Conservation (phyloP, 2,797 vertebrate species). For the Notolabrus celidotus region DNA sequence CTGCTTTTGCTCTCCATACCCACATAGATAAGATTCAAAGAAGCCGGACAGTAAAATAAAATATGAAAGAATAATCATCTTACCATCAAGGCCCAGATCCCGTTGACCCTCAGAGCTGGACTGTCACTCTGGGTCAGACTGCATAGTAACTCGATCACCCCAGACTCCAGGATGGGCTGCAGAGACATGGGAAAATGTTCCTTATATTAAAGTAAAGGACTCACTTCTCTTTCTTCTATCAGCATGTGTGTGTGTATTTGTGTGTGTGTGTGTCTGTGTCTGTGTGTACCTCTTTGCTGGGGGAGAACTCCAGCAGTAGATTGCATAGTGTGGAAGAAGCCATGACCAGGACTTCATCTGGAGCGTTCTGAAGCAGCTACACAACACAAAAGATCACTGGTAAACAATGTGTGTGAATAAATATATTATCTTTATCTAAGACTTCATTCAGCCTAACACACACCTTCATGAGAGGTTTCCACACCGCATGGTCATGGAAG, state of each 20-base stretch:
- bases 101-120: conserved; percentile 96
- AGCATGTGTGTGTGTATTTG: background rate
- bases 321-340: conserved; percentile 99
- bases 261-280: background rate
- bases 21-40: too few species aligned
- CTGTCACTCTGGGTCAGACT: conserved; percentile 98
- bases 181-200: conserved; percentile 10
- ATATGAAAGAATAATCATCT: too few species aligned
- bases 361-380: conserved; percentile 97
- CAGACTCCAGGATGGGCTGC: conserved; percentile 98
- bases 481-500: conserved; percentile 98
- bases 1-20: too few species aligned
- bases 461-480: conserved; percentile 99
- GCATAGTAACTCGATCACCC: conserved; percentile 97
- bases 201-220: conserved; percentile 5
- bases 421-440: too few species aligned
- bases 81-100: conserved; percentile 99
- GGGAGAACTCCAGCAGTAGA: conserved; percentile 98
- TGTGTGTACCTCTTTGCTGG: conserved; percentile 95
- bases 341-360: conserved; percentile 97
- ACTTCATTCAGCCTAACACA: conserved; percentile 14
- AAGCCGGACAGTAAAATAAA: too few species aligned
- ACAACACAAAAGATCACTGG: too few species aligned
- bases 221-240: background rate
- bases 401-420: too few species aligned